These are phyloP conservation scores for Corythucha ciliata DNA, from an alignment of 2,888 invertebrate species.

Conservation along the genomic window DNA sequence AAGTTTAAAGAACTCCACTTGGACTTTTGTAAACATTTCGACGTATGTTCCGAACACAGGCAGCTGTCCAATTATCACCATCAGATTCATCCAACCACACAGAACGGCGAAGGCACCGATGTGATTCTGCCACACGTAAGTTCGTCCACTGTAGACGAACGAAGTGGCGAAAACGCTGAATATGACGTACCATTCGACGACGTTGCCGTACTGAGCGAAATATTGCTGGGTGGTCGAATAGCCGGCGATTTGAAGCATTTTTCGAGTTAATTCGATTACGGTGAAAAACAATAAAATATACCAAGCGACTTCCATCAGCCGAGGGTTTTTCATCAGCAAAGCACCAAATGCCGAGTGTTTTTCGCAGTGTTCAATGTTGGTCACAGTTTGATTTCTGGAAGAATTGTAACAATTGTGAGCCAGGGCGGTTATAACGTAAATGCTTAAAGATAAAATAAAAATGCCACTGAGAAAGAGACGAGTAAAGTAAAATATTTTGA, in stretches of 20 bases:
- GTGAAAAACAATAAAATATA: slow-evolving; percentile 70
- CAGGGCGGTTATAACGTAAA: slow-evolving; percentile 70
- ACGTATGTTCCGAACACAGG: slow-evolving; percentile 83
- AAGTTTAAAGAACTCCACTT: slow-evolving; percentile 78
- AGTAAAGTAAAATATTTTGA: slow-evolving; percentile 76
- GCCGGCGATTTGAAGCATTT: slow-evolving; percentile 71
- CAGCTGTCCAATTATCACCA: slow-evolving; percentile 81
- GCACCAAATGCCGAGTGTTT: slow-evolving; percentile 69
- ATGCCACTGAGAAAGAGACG: slow-evolving; percentile 67
- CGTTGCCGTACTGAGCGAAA: slow-evolving; percentile 72
- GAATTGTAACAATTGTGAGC: slow-evolving; percentile 80
- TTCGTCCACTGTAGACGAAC: slow-evolving; percentile 65
- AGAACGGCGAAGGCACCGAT: slow-evolving; percentile 77
- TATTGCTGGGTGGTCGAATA: slow-evolving; percentile 74
- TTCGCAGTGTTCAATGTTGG: slow-evolving; percentile 49
- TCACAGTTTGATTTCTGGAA: slow-evolving; percentile 44
- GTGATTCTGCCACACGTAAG: slow-evolving; percentile 77
- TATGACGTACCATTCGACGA: slow-evolving; percentile 80
- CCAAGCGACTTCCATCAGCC: slow-evolving; percentile 52
- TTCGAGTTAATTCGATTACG: slow-evolving; percentile 67
- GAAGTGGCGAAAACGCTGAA: slow-evolving; percentile 74
- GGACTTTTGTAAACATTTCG: slow-evolving; percentile 81
- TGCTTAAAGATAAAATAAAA: slow-evolving; percentile 68
- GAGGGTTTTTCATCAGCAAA: slow-evolving; percentile 62
- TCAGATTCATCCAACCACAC: slow-evolving; percentile 80